Conservation (phyloP, 2,888 invertebrate genomes). For the Brachypalpus laphriformis region DNA sequence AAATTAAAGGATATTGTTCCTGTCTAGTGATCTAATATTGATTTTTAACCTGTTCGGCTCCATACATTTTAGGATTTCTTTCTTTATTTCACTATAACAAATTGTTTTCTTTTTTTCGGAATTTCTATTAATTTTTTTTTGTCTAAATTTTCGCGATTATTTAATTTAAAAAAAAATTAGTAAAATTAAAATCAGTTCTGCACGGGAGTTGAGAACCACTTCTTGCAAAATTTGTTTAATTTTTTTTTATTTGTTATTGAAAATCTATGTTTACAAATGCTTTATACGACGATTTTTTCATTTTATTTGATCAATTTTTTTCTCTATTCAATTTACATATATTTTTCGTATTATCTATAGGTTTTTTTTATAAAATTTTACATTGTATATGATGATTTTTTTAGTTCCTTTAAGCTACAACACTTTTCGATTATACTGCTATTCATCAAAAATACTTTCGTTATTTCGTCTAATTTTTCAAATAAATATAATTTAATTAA, state of each 20-base stretch:
- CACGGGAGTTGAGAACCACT: constrained; percentile 63
- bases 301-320: constrained; percentile 44
- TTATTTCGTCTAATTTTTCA: constrained; percentile 12
- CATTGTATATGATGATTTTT: constrained; percentile 64
- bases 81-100: constrained; percentile 39
- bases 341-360: constrained; percentile 60
- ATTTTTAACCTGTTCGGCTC: constrained; percentile 63
- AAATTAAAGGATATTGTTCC: constrained; percentile 65
- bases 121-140: constrained; percentile 46
- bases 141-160: constrained; percentile 70
- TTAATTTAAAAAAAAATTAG: constrained; percentile 41
- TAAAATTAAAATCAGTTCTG: constrained; percentile 66
- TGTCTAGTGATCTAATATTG: constrained; percentile 70
- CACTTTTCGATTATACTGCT: constrained; percentile 53
- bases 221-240: constrained; percentile 28
- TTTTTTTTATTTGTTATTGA: constrained; percentile 46
- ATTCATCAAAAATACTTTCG: constrained; percentile 54
- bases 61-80: constrained; percentile 50
- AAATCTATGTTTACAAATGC: constrained; percentile 57
- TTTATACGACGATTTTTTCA: constrained; percentile 39
- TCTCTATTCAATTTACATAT: constrained; percentile 59
- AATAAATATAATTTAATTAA: constrained; percentile 16
- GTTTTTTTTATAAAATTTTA: constrained; percentile 68
- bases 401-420: constrained; percentile 58
- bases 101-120: constrained; percentile 20